These are phyloP conservation scores for Mechanitis messenoides DNA, from an alignment of 2,888 invertebrate species.

Conservation along the genomic window DNA sequence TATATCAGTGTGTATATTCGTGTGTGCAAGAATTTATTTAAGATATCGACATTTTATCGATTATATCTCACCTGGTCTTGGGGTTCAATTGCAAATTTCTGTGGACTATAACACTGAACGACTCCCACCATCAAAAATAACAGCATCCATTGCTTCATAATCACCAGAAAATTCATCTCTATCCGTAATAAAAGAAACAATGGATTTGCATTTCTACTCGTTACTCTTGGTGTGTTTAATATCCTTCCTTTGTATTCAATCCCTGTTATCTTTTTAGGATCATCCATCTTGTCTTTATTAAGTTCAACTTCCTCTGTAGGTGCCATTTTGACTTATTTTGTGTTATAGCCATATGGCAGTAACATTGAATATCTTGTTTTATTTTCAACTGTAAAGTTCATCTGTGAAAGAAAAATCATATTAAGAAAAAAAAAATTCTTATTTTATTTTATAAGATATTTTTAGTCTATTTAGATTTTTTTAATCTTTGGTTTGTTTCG, in stretches of 20 bases:
- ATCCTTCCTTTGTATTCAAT: slow-evolving; percentile 2
- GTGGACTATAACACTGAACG: slow-evolving; percentile 55
- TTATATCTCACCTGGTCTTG: slow-evolving; percentile 62
- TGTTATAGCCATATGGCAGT: slow-evolving; percentile 21
- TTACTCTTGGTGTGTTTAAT: slow-evolving; percentile 37
- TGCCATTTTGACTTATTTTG: slow-evolving; percentile 20
- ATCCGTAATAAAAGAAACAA: slow-evolving; percentile 66
- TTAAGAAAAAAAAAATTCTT: not conserved
- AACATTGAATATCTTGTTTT: slow-evolving; percentile 9
- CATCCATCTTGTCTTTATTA: slow-evolving; percentile 11
- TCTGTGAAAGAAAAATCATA: slow-evolving; percentile 17
- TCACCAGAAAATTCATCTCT: slow-evolving; percentile 30
- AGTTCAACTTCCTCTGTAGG: slow-evolving; percentile 8
- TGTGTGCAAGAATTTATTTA: too few relatives aligned
- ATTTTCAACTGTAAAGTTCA: not conserved
- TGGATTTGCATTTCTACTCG: slow-evolving; percentile 58
- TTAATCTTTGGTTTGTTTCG: too few relatives aligned
- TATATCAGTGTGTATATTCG: too few relatives aligned
- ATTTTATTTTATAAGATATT: too few relatives aligned
- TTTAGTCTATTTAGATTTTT: too few relatives aligned
- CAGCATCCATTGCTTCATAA: slow-evolving; percentile 44
- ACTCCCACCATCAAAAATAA: slow-evolving; percentile 41
- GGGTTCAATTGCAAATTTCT: slow-evolving; percentile 68
- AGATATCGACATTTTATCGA: not conserved
- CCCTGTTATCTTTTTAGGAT: slow-evolving; percentile 12